These are phyloP conservation scores for Exocentrus adspersus DNA, from an alignment of 2,888 invertebrate genomes.

Conservation along the genomic window DNA sequence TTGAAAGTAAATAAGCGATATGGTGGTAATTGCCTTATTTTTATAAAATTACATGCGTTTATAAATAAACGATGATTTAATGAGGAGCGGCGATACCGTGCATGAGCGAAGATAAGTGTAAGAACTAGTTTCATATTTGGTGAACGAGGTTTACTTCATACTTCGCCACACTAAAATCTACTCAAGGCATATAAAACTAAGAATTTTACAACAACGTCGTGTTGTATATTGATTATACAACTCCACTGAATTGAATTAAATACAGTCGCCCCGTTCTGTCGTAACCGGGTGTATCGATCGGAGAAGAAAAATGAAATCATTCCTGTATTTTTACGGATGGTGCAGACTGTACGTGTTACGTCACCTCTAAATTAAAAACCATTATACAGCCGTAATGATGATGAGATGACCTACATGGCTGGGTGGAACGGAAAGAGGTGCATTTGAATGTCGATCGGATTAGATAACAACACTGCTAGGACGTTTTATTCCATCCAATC, in stretches of 20 bases:
- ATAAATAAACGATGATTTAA: neutral
- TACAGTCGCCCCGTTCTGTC: too few species aligned
- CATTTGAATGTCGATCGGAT: neutral
- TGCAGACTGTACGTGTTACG: neutral
- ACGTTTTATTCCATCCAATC: neutral
- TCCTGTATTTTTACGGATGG: neutral
- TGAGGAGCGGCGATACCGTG: neutral
- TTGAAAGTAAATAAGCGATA: too few species aligned
- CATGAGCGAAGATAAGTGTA: neutral
- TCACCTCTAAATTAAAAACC: conserved; percentile 7
- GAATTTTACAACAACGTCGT: too few species aligned
- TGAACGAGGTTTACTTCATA: too few species aligned
- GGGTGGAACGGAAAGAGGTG: conserved; percentile 3
- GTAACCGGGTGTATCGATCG: neutral
- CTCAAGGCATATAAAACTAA: too few species aligned
- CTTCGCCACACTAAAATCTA: too few species aligned
- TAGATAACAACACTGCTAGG: neutral
- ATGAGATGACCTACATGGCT: too few species aligned
- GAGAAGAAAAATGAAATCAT: neutral
- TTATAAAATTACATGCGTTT: too few species aligned
- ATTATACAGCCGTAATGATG: conserved; percentile 4
- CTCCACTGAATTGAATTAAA: too few species aligned
- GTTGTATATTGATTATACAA: too few species aligned
- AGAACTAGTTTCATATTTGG: too few species aligned
- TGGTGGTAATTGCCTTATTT: too few species aligned